Evolutionary conservation across 2,113 vertebrate genomes (phyloP), one percentile per base, ranked within the genome.

Genomic region (Pluvianellus socialis): DNA sequence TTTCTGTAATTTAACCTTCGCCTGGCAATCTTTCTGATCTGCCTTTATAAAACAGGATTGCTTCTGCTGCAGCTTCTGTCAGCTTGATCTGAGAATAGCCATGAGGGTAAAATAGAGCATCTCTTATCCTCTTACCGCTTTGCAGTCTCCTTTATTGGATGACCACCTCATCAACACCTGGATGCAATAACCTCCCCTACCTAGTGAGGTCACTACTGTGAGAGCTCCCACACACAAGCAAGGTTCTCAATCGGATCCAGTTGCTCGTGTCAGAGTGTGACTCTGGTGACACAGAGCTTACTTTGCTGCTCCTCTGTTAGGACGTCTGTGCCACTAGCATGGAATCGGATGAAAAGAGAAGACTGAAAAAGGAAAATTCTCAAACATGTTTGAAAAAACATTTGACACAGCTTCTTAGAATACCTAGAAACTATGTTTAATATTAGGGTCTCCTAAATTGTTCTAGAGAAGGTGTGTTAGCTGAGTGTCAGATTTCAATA

Each of bases 11-110:
- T 84, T 63, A 66, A 30, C 45, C 10, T 82, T 85, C 91, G 27
- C 40, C 38, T 76, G 22, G 53, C 27, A 50, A 27, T 82, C 66
- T 91, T 63, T 84, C 2, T 4, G 22, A 14, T 74, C 56, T 82
- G 35, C 12, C 32, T 55, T 73, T 63, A 72, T 85, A 35, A 93
- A 82, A 79, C 18, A 90, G 90, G 89, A 91, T 90, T 95, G 91
- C 58, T 96, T 61, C 70, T 81, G 84, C 84, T 79, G 92, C 74
- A 80, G 79, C 66, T 86, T 59, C 72, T 81, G 42, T 76, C 62
- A 62, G 75, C 91, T 91, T 91, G 77, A 65, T 94, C 81, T 95
- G 87, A 94, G 90, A 97, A 95, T 68, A 94, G 90, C 84, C 20
- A 3, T 4, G 24, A 35, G 80, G 49, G 84, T 71, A 82, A 93